Conservation (phyloP, 2,113 vertebrate genomes). For the Aix galericulata region DNA sequence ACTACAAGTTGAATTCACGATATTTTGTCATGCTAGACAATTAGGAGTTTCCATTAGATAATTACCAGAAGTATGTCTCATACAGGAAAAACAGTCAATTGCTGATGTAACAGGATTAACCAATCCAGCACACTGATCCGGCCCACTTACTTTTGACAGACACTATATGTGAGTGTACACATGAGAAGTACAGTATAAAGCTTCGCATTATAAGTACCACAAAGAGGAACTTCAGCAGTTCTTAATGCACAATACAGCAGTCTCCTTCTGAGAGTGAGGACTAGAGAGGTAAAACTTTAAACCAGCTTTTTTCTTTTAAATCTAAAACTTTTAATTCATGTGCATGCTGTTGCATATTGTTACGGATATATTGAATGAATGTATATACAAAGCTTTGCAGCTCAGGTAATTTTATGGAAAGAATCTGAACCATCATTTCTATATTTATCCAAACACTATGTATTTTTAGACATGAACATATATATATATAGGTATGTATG, state of each 20-base stretch:
- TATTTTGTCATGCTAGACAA: slow-evolving; percentile 73
- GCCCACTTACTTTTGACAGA: slow-evolving; percentile 75
- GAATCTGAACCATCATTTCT: slow-evolving; percentile 18
- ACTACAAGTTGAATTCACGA: slow-evolving; percentile 59
- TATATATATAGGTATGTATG: not conserved
- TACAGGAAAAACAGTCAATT: slow-evolving; percentile 81
- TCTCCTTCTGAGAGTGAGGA: slow-evolving; percentile 69
- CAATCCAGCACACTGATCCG: slow-evolving; percentile 77
- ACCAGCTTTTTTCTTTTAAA: slow-evolving; percentile 50
- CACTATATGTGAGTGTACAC: slow-evolving; percentile 74
- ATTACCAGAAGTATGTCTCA: slow-evolving; percentile 82
- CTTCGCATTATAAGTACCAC: slow-evolving; percentile 74
- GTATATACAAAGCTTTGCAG: slow-evolving; percentile 41
- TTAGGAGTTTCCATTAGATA: slow-evolving; percentile 80
- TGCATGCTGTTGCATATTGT: slow-evolving; percentile 53
- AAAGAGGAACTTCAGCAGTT: slow-evolving; percentile 76
- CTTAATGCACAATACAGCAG: slow-evolving; percentile 74
- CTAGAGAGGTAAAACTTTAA: slow-evolving; percentile 78
- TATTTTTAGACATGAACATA: not conserved
- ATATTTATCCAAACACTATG: not conserved
- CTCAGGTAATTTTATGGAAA: slow-evolving; percentile 43
- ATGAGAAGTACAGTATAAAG: slow-evolving; percentile 81
- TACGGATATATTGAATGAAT: not conserved
- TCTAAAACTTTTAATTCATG: slow-evolving; percentile 58
- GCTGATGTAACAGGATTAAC: slow-evolving; percentile 79